Percentiles rank a stretch among this genome's conserved stretches.
phyloP scores from a whole-genome alignment of 2,113 vertebrate genomes.

The Cavia porcellus region DNA sequence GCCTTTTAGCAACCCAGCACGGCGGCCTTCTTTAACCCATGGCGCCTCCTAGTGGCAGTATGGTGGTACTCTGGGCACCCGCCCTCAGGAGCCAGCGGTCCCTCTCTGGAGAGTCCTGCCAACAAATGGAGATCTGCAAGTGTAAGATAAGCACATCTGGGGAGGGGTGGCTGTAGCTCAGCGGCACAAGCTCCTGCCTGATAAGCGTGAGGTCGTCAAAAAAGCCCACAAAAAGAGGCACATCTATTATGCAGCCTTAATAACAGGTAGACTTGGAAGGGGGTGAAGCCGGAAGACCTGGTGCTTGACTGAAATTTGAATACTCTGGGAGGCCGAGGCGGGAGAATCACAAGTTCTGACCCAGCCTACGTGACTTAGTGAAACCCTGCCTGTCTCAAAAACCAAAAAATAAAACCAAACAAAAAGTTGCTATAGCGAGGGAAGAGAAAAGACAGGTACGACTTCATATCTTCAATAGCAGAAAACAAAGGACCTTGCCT shows the following conservation, averaged over 20 bases:
- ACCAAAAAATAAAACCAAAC: background rate
- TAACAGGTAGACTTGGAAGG: background rate
- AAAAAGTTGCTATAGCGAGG: background rate
- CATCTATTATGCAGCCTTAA: accelerated
- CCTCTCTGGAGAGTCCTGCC: background rate
- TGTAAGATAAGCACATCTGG: too few species aligned
- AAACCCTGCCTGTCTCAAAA: background rate
- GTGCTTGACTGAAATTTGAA: background rate
- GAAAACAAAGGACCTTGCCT: background rate
- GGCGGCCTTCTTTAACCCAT: background rate
- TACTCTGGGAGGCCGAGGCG: background rate
- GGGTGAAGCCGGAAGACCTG: background rate
- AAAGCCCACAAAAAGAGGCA: background rate
- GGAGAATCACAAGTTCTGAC: background rate
- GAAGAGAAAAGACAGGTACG: background rate
- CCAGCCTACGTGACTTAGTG: background rate
- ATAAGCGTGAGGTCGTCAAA: too few species aligned
- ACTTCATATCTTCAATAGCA: background rate
- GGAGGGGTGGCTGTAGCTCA: too few species aligned
- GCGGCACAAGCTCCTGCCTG: too few species aligned
- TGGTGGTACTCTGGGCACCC: accelerated
- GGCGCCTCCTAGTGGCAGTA: constrained; percentile 24
- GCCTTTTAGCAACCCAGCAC: background rate
- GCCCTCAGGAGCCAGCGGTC: background rate
- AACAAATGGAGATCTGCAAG: background rate